Evolutionary conservation across 2,888 invertebrate species (phyloP), one percentile per base, ranked within the genome.

Genomic region (Polyploca ridens): DNA sequence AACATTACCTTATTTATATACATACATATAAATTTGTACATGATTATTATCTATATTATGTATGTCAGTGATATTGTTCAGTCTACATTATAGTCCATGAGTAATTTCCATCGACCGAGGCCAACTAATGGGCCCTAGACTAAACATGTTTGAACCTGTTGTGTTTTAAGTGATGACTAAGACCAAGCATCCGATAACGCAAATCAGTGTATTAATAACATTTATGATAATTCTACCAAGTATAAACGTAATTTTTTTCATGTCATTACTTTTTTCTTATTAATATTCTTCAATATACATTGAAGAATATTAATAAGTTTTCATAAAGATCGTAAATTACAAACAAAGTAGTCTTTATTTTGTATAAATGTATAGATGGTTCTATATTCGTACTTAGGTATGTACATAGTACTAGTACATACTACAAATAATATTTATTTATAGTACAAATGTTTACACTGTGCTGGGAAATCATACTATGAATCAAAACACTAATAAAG

Each of bases 131-230:
- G 70, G 69, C 65, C 66, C 69, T 66, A 60, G 41, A 59, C 60
- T 62, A 33, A 66, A 82, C 83, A 73, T 76, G 83, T 85, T 75
- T 68, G 63, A 77, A 85, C 86, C 65, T 77, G 83, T 71, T 69
- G 69, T 64, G 38, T 11, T 64, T 58, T 62, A 44, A 19, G n/a
- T 19, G n/a, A 54, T 54, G 54, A 54, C 54, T 54, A 16, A 54
- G 16, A 54, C 54, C 19, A 2, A 19, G 54, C 3, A n/a, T 54
- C 10, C 1, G 54, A 54, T 54, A 54, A 54, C 14, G 19, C 3
- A 54, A 19, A 54, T 46, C 46, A 44, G 14, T 3, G 14, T 6
- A 49, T 16, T 49, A 49, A 49, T 49, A 16, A 49, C 38, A 41
- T 41, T 41, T 54, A 54, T 54, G 54, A 19, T 54, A 54, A 14